phyloP scores from a whole-genome alignment of 2,113 vertebrate species.

The Poicephalus meyeri region DNA sequence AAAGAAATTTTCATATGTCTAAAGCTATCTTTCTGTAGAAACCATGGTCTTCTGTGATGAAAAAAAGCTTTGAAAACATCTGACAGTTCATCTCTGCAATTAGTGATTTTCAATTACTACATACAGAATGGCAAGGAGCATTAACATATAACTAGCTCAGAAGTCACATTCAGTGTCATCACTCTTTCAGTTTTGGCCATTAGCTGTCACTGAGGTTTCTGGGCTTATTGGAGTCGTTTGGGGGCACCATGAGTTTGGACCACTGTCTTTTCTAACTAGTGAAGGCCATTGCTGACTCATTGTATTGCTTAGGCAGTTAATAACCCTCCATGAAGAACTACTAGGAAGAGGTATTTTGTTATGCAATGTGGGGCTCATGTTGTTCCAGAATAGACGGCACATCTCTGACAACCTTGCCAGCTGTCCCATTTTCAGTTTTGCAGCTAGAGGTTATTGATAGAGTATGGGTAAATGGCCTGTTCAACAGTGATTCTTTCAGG shows the following conservation, averaged over 20 bases:
- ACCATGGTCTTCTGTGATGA: background rate
- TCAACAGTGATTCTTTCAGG: background rate
- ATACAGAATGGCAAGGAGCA: background rate
- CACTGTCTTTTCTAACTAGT: background rate
- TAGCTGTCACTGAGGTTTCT: background rate
- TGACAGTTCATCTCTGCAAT: slow-evolving; percentile 41
- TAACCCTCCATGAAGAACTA: background rate
- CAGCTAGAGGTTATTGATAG: background rate
- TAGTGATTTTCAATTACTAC: slow-evolving; percentile 44
- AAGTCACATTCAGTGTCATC: background rate
- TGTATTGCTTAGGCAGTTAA: background rate
- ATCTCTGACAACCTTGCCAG: background rate
- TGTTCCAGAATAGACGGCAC: background rate
- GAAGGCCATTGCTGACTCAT: background rate
- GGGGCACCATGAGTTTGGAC: background rate
- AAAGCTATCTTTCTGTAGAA: background rate
- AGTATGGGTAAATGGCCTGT: background rate
- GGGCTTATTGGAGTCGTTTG: background rate
- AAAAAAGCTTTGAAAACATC: slow-evolving; percentile 14
- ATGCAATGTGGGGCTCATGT: background rate
- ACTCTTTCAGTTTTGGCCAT: background rate
- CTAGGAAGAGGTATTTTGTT: background rate
- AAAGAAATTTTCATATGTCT: background rate
- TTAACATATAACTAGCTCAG: background rate
- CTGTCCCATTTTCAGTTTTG: background rate